Evolutionary conservation across 2,113 vertebrate genomes (phyloP).

Genomic region (Rhinichthys klamathensis): DNA sequence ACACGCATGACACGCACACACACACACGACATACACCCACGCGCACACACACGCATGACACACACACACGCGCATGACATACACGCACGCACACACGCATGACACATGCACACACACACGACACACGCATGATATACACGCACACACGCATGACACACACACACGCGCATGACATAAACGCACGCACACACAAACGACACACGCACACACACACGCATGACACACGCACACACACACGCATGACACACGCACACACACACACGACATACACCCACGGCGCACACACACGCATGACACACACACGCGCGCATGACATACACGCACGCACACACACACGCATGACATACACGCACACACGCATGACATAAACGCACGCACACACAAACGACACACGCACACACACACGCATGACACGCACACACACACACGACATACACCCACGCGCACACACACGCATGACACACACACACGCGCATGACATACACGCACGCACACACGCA

Average conservation of each 20-base stretch:
- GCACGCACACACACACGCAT: slow-evolving; percentile 53
- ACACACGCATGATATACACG: too few species aligned
- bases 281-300: background rate
- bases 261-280: too few species aligned
- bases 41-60: slow-evolving; percentile 63
- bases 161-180: background rate
- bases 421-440: background rate
- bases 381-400: too few species aligned
- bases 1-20: background rate
- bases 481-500: background rate
- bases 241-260: slow-evolving; percentile 62
- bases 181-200: slow-evolving; percentile 60
- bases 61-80: too few species aligned
- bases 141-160: too few species aligned
- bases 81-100: background rate
- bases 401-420: background rate
- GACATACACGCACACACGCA: background rate
- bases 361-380: slow-evolving; percentile 37
- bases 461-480: too few species aligned
- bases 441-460: slow-evolving; percentile 62
- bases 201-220: background rate
- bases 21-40: background rate
- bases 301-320: too few species aligned
- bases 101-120: slow-evolving; percentile 56
- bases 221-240: background rate